Evolutionary conservation across 1,140 invertebrate species (phyloP), one percentile per base, ranked within the genome.

Genomic region (Drosophila serrata): DNA sequence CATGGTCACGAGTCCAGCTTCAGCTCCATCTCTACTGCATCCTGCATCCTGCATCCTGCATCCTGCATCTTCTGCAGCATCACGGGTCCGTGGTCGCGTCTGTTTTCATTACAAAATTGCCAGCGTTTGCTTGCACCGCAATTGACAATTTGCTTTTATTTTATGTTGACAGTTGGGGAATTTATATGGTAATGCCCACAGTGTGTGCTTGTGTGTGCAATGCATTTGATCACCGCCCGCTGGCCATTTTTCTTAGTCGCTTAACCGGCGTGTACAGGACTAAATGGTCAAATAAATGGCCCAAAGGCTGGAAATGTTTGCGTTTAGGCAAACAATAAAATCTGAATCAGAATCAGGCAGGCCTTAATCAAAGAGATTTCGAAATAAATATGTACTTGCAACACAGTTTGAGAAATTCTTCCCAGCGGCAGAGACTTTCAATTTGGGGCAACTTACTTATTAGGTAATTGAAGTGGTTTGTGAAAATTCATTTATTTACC

Each of bases 121-220:
- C 86, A 74, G 60, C 80, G 67, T 80, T 84, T 39, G 67, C 61
- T 63, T 73, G 73, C 77, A 70, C 84, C 84, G 64, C 85, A 88
- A 90, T 90, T 90, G 84, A 81, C 84, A 88, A 88, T 90, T 88
- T 90, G 84, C 76, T 65, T 53, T 76, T 88, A 81, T 82, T 88
- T 88, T 88, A 88, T 88, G 85, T 82, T 80, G 81, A 84, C 84
- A 78, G 85, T 64, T 80, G 60, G 84, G 57, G 77, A 88, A 90
- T 88, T 88, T 88, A 88, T 88, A 88, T 90, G 84, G 72, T 87
- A 76, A 87, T 82, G 69, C 60, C 31, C 19, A 1, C 69, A 8
- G 45, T 48, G 17, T 6, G 58, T 65, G 63, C 31, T 22, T 48
- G 17, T 6, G 58, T 65, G 63, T 37, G 42, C 35, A 39, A 22